Evolutionary conservation across 2,888 invertebrate genomes (phyloP).

Genomic region (Clusia tigrina): DNA sequence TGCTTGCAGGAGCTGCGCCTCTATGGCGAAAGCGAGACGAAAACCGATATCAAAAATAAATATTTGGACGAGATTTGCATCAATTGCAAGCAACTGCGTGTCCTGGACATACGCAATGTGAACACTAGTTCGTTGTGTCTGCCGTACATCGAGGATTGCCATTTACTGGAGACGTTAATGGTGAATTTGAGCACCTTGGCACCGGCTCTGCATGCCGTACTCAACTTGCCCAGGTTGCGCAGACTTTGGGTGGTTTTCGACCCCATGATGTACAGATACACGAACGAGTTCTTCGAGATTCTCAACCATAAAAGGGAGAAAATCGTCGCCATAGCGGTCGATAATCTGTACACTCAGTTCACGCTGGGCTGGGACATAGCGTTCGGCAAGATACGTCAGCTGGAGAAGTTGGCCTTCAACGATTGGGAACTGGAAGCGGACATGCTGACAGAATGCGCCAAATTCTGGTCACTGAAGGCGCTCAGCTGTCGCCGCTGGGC

Average conservation of each 20-base stretch:
- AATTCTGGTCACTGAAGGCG: too few relatives aligned
- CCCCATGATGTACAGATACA: conserved; percentile 51
- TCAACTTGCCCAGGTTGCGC: conserved; percentile 46
- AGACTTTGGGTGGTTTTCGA: conserved; percentile 51
- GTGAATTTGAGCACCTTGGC: conserved; percentile 52
- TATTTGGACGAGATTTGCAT: conserved; percentile 49
- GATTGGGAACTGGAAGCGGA: conserved; percentile 46
- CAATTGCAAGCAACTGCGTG: conserved; percentile 41
- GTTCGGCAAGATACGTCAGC: conserved; percentile 42
- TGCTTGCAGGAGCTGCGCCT: conserved; percentile 49
- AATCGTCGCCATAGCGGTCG: conserved; percentile 50
- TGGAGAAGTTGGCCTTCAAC: conserved; percentile 51
- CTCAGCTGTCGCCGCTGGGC: too few relatives aligned
- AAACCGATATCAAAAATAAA: conserved; percentile 48
- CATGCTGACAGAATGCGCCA: conserved; percentile 43
- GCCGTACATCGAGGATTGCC: conserved; percentile 42
- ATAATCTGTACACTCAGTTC: conserved; percentile 52
- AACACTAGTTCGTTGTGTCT: conserved; percentile 49
- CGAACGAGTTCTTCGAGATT: conserved; percentile 51
- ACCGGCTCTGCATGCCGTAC: conserved; percentile 43
- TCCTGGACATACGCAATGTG: conserved; percentile 51
- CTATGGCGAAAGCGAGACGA: conserved; percentile 50
- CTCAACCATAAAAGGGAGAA: conserved; percentile 43
- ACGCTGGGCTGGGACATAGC: conserved; percentile 44
- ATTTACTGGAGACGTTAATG: conserved; percentile 46